phyloP scores from a whole-genome alignment of 2,113 vertebrate genomes.

The Engystomops pustulosus region DNA sequence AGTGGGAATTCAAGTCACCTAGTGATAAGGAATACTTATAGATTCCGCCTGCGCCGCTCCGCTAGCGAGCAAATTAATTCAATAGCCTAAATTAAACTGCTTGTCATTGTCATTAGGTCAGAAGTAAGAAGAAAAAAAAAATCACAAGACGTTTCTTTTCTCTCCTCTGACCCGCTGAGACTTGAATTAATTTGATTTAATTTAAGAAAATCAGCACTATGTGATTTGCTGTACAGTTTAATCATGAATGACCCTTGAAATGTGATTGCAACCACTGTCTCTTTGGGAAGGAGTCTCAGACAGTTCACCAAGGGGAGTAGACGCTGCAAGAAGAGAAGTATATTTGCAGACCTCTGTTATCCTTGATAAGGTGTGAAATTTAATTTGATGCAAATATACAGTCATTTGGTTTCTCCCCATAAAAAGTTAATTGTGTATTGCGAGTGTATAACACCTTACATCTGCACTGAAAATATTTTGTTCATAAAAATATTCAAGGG shows the following conservation, averaged over 20 bases:
- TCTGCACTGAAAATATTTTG: not conserved
- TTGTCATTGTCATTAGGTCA: conserved; percentile 35
- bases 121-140: conserved; percentile 18
- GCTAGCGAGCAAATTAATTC: conserved; percentile 34
- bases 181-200: conserved; percentile 43
- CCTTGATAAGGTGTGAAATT: not conserved
- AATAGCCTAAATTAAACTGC: conserved; percentile 29
- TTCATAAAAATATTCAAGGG: not conserved
- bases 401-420: not conserved
- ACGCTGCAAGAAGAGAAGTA: not conserved
- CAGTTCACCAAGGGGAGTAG: not conserved
- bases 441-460: not conserved
- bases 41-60: not conserved
- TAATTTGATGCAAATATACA: not conserved
- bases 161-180: not conserved
- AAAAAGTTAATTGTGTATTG: not conserved
- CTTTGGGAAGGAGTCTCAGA: conserved; percentile 5
- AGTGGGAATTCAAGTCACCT: not conserved
- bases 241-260: conserved; percentile 33
- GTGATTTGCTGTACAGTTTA: conserved; percentile 39
- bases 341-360: not conserved
- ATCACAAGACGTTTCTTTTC: not conserved
- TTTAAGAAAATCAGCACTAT: conserved; percentile 42
- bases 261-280: conserved; percentile 29
- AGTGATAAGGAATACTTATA: conserved; percentile 35